These are phyloP conservation scores for Aethes cnicana DNA, from an alignment of 2,888 invertebrate genomes.

Conservation along the genomic window DNA sequence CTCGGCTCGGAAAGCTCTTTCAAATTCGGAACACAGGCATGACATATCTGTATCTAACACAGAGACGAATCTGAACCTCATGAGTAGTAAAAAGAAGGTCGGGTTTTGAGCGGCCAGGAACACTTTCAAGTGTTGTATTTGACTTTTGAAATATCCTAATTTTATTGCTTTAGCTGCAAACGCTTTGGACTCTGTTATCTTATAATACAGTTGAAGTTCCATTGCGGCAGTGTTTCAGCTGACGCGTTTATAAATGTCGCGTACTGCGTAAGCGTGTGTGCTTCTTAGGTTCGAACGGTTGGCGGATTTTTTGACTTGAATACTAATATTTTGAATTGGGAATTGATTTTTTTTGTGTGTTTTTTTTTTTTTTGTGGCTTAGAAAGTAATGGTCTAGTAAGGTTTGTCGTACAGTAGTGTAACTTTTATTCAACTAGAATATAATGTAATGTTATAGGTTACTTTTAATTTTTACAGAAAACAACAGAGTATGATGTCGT, in stretches of 20 bases:
- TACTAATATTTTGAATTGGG: slow-evolving; percentile 38
- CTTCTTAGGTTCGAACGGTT: slow-evolving; percentile 32
- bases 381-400: no score
- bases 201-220: slow-evolving; percentile 44
- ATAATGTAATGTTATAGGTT: no score
- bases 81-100: not conserved
- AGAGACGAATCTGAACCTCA: slow-evolving; percentile 44
- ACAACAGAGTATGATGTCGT: no score
- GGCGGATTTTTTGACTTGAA: slow-evolving; percentile 36
- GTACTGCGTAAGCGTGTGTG: slow-evolving; percentile 41
- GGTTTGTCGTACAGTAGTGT: no score
- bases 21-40: slow-evolving; percentile 71
- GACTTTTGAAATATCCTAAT: slow-evolving; percentile 78
- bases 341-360: slow-evolving; percentile 67
- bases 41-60: slow-evolving; percentile 60
- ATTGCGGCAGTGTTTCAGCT: slow-evolving; percentile 63
- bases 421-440: no score
- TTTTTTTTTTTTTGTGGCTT: no score
- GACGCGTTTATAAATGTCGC: slow-evolving; percentile 75
- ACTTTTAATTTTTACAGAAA: no score
- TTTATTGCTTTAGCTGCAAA: slow-evolving; percentile 48
- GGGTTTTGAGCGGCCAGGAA: slow-evolving; percentile 23
- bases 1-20: slow-evolving; percentile 72
- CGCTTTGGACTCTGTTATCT: slow-evolving; percentile 43
- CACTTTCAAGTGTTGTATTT: slow-evolving; percentile 64